Evolutionary conservation across 2,888 invertebrate genomes (phyloP), one percentile per base, ranked within the genome.

Genomic region (Ennomos fuscantarius): DNA sequence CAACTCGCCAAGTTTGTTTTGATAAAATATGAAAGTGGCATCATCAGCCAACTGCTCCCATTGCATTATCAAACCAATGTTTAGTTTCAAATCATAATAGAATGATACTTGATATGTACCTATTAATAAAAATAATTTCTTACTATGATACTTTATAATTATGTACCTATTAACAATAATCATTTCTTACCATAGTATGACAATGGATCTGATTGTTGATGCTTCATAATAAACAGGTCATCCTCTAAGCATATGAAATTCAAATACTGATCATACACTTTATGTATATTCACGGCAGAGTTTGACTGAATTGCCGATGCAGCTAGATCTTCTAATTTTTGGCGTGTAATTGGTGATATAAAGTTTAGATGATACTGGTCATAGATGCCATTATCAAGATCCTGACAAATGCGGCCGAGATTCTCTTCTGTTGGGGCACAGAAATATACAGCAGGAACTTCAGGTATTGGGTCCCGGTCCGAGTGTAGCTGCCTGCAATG

Each of bases 221-320:
- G 98, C 78, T 97, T 96, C 75, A 99, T 92, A 52, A 97, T 95
- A 87, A 99, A 99, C 84, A 99, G 94, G 82, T 99, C 99, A 87
- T 99, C 99, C 92, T 99, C 99, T 65, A 99, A 91, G 44, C 98
- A 97, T 72, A 99, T 99, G 77, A 99, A 99, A 90, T 99, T 99
- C 52, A 99, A 94, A 93, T 99, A 99, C 87, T 99, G 99, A 86
- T 99, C 99, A 89, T 95, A 99, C 10, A 99, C 96, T 92, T 99
- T 99, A 66, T 98, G 97, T 59, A 99, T 97, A 79, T 96, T 96
- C 40, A 96, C 94, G n/a, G 98, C 97, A 69, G 97, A 96, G 74
- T 97, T 97, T 0, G 97, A 95, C 73, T 97, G 96, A 43, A 99
- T 94, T 0, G 99, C 97, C 1, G 98, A 96, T 0, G 97, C 95